Evolutionary conservation across 2,888 invertebrate species (phyloP).

Genomic region (Melieria omissa): DNA sequence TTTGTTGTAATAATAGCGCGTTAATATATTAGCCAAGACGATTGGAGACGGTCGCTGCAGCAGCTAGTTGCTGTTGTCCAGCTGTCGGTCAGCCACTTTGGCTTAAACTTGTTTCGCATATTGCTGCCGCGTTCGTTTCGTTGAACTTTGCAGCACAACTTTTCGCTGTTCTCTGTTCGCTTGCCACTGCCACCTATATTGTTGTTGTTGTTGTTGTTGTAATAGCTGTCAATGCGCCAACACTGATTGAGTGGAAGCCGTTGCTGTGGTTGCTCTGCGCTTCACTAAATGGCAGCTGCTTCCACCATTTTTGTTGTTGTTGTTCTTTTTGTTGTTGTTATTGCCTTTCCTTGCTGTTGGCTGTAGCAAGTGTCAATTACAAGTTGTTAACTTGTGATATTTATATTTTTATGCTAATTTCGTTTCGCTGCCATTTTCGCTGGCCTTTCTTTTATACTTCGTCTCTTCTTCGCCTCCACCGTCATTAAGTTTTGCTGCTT

Average conservation of each 20-base stretch:
- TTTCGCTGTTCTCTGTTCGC: not conserved
- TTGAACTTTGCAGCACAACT: slow-evolving; percentile 8
- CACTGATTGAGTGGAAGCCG: not conserved
- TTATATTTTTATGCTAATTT: not conserved
- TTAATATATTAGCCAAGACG: too few species aligned
- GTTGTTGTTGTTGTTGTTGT: not conserved
- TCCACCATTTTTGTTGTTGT: not conserved
- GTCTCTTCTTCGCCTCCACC: not conserved
- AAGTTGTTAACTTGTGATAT: slow-evolving; percentile 22
- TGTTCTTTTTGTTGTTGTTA: not conserved
- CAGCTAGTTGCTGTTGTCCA: too few species aligned
- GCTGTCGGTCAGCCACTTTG: too few species aligned
- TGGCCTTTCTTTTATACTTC: not conserved
- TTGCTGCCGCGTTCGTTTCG: not conserved
- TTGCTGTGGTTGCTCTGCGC: not conserved
- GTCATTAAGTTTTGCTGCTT: not conserved
- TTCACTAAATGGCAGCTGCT: not conserved
- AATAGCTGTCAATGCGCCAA: not conserved
- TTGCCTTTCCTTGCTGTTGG: not conserved
- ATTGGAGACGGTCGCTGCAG: too few species aligned
- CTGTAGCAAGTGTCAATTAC: slow-evolving; percentile 8
- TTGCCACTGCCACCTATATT: not conserved
- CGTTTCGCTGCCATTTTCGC: not conserved
- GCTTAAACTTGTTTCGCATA: too few species aligned
- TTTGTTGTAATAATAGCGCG: too few species aligned